Base-by-base conservation (phyloP, 2,797 vertebrate species). In the Neostethus bicornis region DNA sequence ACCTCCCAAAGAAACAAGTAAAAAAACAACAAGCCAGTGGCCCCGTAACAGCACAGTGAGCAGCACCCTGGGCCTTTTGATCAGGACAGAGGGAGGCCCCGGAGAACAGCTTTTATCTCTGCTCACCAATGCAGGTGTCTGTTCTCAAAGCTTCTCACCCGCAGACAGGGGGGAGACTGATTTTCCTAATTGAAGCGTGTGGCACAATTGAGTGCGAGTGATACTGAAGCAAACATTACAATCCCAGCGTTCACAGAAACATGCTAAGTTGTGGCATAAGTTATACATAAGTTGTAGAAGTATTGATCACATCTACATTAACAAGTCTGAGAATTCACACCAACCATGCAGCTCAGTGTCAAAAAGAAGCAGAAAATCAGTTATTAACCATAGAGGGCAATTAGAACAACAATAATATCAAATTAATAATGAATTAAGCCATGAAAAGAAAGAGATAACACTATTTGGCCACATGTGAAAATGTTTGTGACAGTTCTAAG, bases 31-130 rank as follows among this genome's bases (percentile, higher is more conserved):
- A 89, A 70, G 84, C 38, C 77, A 34, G 70, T 61, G 86, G 80
- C 85, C 74, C 68, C 32, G 48, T 69, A 65, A 84, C 73, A 1
- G 77, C 68, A 85, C 78, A 87, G 74, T 45, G 78, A 89, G 80
- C 85, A 89, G 87, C 90, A 87, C 85, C 85, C 80, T 42, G 4
- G 62, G 66, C 82, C 92, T 92, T 93, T 93, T 93, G 91, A 93
- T 93, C 91, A 89, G 73, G 76, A 80, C 87, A 74, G 75, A 79
- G 79, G 83, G 79, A 73, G 81, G 68, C 75, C 81, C 60, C 67
- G n/a, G 62, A 73, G 70, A 68, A 60, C 61, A 53, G 73, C 91
- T 93, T 91, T 93, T 86, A 92, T 92, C 88, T 91, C 85, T 13
- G 54, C 80, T 75, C 82, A 80, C 75, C 49, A 61, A 82, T 48